phyloP scores from a whole-genome alignment of 2,113 vertebrate genomes.

The Chiloscyllium plagiosum region DNA sequence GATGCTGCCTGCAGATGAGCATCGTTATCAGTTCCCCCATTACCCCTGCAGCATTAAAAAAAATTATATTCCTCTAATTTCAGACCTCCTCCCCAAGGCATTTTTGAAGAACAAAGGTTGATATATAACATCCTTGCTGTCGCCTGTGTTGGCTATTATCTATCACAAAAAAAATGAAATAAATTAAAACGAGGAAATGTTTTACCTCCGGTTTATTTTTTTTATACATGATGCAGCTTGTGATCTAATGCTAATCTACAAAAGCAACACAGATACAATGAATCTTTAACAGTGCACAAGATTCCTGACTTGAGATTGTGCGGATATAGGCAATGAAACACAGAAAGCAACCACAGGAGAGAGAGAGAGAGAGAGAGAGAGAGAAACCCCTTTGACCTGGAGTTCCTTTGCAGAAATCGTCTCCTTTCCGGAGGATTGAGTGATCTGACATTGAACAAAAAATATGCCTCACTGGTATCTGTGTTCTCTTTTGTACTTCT shows the following conservation, averaged over 20 bases:
- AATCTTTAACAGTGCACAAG: neutral
- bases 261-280: neutral
- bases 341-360: neutral
- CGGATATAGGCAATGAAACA: neutral
- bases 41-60: constrained; percentile 29
- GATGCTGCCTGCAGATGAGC: neutral
- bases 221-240: neutral
- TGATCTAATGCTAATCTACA: constrained; percentile 3
- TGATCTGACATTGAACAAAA: constrained; percentile 47
- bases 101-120: constrained; percentile 26
- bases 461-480: constrained; percentile 50
- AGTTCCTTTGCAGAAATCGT: constrained; percentile 43
- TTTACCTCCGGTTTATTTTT: constrained; percentile 18
- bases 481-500: constrained; percentile 53
- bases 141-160: neutral
- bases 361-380: neutral
- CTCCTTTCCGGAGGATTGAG: constrained; percentile 44
- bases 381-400: constrained; percentile 42
- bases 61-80: constrained; percentile 36
- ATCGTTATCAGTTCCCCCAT: constrained; percentile 14
- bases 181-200: neutral
- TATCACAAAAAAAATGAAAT: neutral
- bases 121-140: constrained; percentile 21
- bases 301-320: neutral
- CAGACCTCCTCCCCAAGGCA: constrained; percentile 23